Evolutionary conservation across 2,888 invertebrate genomes (phyloP).

Genomic region (Carterocephalus palaemon): DNA sequence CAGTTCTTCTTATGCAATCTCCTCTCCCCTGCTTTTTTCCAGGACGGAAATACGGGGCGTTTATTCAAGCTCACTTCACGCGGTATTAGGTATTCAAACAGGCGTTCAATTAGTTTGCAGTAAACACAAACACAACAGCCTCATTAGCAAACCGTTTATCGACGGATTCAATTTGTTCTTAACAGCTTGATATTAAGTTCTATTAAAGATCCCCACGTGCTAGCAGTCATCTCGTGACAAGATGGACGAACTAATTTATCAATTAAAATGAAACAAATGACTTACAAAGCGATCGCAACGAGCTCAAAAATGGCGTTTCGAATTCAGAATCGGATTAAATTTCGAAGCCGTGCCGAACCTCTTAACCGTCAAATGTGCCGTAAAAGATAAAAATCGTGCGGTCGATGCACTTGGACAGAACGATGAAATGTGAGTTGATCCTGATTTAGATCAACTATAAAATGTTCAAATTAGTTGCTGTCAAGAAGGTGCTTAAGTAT

Average conservation of each 20-base stretch:
- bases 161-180: no score
- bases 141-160: no score
- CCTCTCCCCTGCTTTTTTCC: no score
- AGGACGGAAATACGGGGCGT: no score
- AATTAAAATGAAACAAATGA: slow-evolving; percentile 34
- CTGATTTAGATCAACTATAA: slow-evolving; percentile 26
- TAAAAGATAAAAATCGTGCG: slow-evolving; percentile 60
- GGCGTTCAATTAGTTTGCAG: no score
- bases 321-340: slow-evolving; percentile 58
- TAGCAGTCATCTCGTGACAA: not conserved
- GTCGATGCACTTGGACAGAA: slow-evolving; percentile 52
- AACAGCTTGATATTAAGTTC: no score
- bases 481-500: slow-evolving; percentile 1
- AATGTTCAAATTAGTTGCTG: slow-evolving; percentile 17
- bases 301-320: slow-evolving; percentile 48
- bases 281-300: slow-evolving; percentile 33
- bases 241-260: slow-evolving; percentile 29
- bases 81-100: no score
- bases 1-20: no score
- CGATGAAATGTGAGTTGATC: slow-evolving; percentile 28
- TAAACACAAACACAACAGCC: no score
- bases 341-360: slow-evolving; percentile 59
- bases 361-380: slow-evolving; percentile 59
- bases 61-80: no score
- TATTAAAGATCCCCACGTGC: no score